phyloP scores from a whole-genome alignment of 2,113 vertebrate genomes.

The Rhinolophus sinicus region DNA sequence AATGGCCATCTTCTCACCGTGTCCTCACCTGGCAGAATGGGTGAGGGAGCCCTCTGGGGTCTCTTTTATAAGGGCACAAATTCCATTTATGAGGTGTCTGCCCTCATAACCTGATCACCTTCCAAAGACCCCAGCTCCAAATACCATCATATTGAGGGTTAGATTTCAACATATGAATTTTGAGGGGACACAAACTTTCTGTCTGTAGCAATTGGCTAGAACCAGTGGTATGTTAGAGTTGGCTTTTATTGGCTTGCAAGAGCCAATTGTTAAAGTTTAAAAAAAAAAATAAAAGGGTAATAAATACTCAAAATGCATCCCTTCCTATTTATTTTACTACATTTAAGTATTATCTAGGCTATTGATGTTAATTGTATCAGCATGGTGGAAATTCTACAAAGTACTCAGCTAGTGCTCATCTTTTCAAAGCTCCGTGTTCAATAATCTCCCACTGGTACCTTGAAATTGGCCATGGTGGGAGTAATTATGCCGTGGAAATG shows the following conservation, averaged over 20 bases:
- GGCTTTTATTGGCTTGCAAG: neutral
- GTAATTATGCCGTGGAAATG: neutral
- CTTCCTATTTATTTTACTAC: neutral
- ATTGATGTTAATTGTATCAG: neutral
- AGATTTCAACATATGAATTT: neutral
- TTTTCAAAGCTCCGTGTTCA: neutral
- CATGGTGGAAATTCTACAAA: neutral
- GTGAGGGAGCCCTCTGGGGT: neutral
- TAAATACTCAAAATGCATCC: neutral
- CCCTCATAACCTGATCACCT: neutral
- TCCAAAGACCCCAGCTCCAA: neutral
- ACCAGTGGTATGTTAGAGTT: too few relatives aligned
- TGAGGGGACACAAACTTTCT: neutral
- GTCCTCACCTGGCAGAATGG: neutral
- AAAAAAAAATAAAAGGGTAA: neutral
- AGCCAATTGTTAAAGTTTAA: neutral
- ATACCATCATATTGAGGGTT: neutral
- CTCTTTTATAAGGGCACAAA: neutral
- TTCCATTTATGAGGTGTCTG: neutral
- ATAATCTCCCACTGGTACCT: neutral
- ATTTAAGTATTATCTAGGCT: neutral
- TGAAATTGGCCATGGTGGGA: neutral
- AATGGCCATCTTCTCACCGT: neutral
- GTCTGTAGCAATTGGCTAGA: neutral
- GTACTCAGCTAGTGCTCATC: rapidly evolving